Base-by-base conservation (phyloP, 2,113 vertebrate genomes). In the Corvus cornix region DNA sequence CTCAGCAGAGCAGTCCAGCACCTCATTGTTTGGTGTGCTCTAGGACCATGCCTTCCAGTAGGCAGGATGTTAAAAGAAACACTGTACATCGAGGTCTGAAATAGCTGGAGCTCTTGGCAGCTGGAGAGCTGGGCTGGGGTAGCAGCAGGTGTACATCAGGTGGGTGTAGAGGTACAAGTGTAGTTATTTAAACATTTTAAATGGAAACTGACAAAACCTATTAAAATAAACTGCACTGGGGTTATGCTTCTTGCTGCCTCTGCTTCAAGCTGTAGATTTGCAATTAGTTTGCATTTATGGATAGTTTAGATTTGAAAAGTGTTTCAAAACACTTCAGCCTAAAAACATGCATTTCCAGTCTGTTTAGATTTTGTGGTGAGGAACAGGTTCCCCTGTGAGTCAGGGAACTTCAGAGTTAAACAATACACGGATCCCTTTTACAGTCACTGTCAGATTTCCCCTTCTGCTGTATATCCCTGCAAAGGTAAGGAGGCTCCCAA, bases 1-100 rank as follows among this genome's bases (percentile, higher is more conserved):
- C 14, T 63, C 37, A 58, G 39, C 0, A 1, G 44, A 74, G 93
- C 46, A 58, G 26, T 13, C 41, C 0, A 0, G 22, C 35, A 11
- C 53, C 22, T 75, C 2, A 1, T 37, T 0, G 1, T 51, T 77
- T 7, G 11, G 16, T 4, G 0, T 30, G 72, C 75, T 80, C 21
- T 27, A 48, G 16, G 63, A 58, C 41, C 1, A 1, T 6, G 48
- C 37, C 41, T 86, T 63, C 31, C 80, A 46, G 66, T 0, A 41
- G 80, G 48, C 60, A 81, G 43, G 28, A 24, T 0, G 2, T 13
- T 31, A 33, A 67, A 51, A 63, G 21, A 66, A 69, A 74, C 0
- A 1, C 30, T 0, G 0, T 10, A 8, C 13, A 23, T 10, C 0
- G 1, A 60, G 27, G n/a, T 67, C 41, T 33, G 27, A 76, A 94